Evolutionary conservation across 1,140 invertebrate genomes (phyloP).

Genomic region (Drosophila repletoides): DNA sequence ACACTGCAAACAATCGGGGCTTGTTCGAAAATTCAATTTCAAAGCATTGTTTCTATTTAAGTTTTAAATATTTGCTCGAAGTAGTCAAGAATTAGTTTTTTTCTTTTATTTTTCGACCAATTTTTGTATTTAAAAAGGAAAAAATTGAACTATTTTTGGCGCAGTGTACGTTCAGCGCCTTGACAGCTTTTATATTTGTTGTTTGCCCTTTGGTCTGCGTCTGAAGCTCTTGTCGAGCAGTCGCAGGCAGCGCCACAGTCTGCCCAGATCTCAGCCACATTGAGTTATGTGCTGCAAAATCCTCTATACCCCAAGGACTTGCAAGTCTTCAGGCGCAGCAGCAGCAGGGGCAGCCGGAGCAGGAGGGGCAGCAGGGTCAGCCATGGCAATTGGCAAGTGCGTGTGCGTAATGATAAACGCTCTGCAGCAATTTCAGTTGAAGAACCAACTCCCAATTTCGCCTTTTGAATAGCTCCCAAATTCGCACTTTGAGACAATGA

Average conservation of each 20-base stretch:
- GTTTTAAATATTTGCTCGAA: no score
- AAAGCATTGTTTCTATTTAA: no score
- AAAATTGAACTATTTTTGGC: no score
- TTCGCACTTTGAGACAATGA: conserved; percentile 14
- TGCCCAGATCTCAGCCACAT: conserved; percentile 49
- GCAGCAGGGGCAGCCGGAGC: conserved; percentile 7
- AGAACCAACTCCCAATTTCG: conserved; percentile 5
- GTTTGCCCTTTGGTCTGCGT: conserved; percentile 21
- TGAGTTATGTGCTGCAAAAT: conserved; percentile 59
- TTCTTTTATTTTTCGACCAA: no score
- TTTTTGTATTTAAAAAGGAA: no score
- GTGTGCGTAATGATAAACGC: conserved; percentile 16
- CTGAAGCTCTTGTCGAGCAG: conserved; percentile 7
- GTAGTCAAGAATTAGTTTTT: no score
- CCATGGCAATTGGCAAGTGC: no score
- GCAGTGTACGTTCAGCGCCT: no score
- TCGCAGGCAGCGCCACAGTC: neutral
- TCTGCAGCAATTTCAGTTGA: conserved; percentile 10
- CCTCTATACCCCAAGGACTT: conserved; percentile 56
- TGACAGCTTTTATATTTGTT: conserved; percentile 14
- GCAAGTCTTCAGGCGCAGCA: conserved; percentile 31
- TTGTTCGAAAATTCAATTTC: no score
- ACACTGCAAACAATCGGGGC: no score
- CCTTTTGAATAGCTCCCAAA: conserved; percentile 5
- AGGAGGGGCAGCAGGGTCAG: conserved; percentile 2